These are phyloP conservation scores for Marronus borbonicus DNA, from an alignment of 2,888 invertebrate genomes.

Conservation along the genomic window DNA sequence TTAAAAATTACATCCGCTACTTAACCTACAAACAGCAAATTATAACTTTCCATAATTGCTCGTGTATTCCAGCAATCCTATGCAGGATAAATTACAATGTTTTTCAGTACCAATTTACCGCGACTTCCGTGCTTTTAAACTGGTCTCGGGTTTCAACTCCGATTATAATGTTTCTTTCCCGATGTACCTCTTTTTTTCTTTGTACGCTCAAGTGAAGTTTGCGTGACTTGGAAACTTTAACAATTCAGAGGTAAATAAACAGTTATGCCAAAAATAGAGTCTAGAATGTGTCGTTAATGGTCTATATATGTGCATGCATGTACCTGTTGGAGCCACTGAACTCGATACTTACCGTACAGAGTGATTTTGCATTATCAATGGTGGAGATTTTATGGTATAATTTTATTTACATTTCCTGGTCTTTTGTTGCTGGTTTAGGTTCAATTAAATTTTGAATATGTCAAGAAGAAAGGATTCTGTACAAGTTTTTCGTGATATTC, in stretches of 20 bases:
- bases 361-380: too few relatives aligned
- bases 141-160: background rate
- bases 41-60: background rate
- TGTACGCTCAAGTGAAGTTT: background rate
- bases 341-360: too few relatives aligned
- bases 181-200: background rate
- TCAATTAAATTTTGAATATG: too few relatives aligned
- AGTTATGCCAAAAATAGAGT: background rate
- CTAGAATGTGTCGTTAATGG: constrained; percentile 2
- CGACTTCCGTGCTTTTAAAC: background rate
- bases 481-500: too few relatives aligned
- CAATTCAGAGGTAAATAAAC: background rate
- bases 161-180: background rate
- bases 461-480: too few relatives aligned
- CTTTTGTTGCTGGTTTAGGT: too few relatives aligned
- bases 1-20: constrained; percentile 9
- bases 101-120: constrained; percentile 4
- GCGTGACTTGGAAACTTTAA: constrained; percentile 1
- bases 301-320: background rate
- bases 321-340: too few relatives aligned
- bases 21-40: background rate
- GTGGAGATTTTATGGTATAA: too few relatives aligned
- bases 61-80: background rate
- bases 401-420: too few relatives aligned
- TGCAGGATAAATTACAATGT: constrained; percentile 13